Evolutionary conservation across 2,888 invertebrate species (phyloP).

Genomic region (Lymantria dispar): DNA sequence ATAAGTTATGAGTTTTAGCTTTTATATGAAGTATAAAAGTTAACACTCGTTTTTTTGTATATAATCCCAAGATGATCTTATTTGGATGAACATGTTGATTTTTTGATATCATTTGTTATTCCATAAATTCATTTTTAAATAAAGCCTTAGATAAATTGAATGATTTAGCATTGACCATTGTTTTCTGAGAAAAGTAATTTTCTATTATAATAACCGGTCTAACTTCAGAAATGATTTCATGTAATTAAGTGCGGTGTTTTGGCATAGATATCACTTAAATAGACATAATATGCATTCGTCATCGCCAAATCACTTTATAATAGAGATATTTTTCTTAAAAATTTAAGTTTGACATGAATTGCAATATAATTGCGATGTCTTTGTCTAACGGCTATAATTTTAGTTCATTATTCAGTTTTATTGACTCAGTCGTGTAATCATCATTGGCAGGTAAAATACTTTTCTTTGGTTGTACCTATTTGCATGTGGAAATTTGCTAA

Average conservation of each 20-base stretch:
- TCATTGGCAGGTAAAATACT: conserved; percentile 49
- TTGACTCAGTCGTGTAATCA: conserved; percentile 51
- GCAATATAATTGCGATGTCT: conserved; percentile 62
- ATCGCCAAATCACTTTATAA: conserved; percentile 75
- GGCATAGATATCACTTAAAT: conserved; percentile 42
- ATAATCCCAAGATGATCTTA: too few species aligned
- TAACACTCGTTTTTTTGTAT: too few species aligned
- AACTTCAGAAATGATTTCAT: conserved; percentile 32
- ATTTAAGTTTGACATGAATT: conserved; percentile 56
- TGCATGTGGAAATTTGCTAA: too few species aligned
- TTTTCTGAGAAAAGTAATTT: too few species aligned
- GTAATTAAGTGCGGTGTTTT: conserved; percentile 49
- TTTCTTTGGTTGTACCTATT: conserved; percentile 61
- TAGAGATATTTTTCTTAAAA: conserved; percentile 59
- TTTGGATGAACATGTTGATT: conserved; percentile 15
- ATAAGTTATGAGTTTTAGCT: background rate
- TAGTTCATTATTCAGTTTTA: conserved; percentile 54
- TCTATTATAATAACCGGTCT: background rate
- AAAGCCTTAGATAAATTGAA: too few species aligned
- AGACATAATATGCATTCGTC: conserved; percentile 52
- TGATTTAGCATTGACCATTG: too few species aligned
- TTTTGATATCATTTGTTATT: too few species aligned
- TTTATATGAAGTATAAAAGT: too few species aligned
- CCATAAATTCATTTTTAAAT: too few species aligned
- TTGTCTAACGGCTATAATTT: conserved; percentile 64